A percentile compares a stretch with the other conserved stretches of the same genome.
phyloP scores from a whole-genome alignment of 2,797 vertebrate species.

The Dromococcyx pavoninus region DNA sequence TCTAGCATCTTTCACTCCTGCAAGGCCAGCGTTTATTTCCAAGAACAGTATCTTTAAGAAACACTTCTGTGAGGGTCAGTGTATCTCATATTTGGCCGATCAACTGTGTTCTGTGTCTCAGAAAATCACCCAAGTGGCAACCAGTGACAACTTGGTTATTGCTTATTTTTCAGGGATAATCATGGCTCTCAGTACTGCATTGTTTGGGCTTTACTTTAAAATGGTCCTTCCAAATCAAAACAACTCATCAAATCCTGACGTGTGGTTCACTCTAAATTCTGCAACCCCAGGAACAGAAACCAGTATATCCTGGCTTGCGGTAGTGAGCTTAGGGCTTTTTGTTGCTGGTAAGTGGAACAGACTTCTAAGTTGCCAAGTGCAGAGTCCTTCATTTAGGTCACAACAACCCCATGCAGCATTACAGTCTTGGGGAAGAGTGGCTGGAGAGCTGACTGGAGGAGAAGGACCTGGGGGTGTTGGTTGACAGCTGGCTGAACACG shows the following conservation, averaged over 20 bases:
- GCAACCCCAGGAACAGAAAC: background rate
- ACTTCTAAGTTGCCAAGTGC: background rate
- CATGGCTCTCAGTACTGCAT: conserved; percentile 85
- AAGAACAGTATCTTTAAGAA: background rate
- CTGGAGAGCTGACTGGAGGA: no score
- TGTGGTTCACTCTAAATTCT: background rate
- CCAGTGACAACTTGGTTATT: background rate
- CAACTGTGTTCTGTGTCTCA: background rate
- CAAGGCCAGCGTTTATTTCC: background rate
- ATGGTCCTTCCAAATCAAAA: conserved; percentile 56
- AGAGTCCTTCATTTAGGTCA: no score
- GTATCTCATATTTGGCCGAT: background rate
- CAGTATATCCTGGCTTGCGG: conserved; percentile 85
- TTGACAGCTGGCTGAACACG: no score
- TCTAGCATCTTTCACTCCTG: background rate
- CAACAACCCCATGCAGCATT: no score
- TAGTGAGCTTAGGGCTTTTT: conserved; percentile 88
- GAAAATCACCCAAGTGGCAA: background rate
- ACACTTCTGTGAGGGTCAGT: background rate
- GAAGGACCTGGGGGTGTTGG: no score
- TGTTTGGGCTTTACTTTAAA: conserved; percentile 90
- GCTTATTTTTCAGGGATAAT: conserved; percentile 75
- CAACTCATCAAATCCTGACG: conserved; percentile 53
- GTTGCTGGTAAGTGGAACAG: conserved; percentile 82
- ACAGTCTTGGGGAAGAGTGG: no score